phyloP scores from a whole-genome alignment of 2,113 vertebrate genomes.

The Bungarus multicinctus region DNA sequence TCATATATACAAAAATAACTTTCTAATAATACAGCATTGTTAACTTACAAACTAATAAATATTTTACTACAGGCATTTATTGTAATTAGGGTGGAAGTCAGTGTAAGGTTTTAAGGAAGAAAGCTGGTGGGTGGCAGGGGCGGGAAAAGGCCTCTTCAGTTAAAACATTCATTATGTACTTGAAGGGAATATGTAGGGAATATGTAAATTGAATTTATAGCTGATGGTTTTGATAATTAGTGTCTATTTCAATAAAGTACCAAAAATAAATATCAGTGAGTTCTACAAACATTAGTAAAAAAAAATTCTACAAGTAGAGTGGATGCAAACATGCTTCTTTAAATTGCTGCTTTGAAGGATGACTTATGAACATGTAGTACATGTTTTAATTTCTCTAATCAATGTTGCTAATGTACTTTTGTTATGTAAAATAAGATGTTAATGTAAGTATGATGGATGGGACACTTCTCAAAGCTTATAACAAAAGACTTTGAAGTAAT shows the following conservation, averaged over 20 bases:
- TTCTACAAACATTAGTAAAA: not conserved
- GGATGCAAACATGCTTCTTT: not conserved
- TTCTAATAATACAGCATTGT: not conserved
- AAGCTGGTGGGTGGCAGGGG: not conserved
- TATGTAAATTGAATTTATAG: not conserved
- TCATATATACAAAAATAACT: not conserved
- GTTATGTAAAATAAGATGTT: not conserved
- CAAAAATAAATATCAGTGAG: not conserved
- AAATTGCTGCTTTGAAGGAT: not conserved
- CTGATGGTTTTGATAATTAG: not conserved
- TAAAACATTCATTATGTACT: not conserved
- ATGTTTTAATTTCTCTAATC: not conserved
- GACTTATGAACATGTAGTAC: not conserved
- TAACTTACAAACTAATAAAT: slow-evolving; percentile 3
- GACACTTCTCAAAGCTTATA: not conserved
- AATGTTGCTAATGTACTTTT: not conserved
- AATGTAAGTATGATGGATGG: not conserved
- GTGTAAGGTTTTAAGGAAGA: not conserved
- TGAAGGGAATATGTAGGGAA: not conserved
- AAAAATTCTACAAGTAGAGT: not conserved
- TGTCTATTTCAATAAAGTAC: not conserved
- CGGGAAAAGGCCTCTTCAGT: not conserved
- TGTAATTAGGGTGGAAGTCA: not conserved
- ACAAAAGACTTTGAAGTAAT: not conserved
- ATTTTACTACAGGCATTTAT: not conserved